A percentile compares a stretch with the other conserved stretches of the same genome.
These are phyloP conservation scores for Adelphocoris suturalis DNA, from an alignment of 2,888 invertebrate genomes.

Conservation along the genomic window DNA sequence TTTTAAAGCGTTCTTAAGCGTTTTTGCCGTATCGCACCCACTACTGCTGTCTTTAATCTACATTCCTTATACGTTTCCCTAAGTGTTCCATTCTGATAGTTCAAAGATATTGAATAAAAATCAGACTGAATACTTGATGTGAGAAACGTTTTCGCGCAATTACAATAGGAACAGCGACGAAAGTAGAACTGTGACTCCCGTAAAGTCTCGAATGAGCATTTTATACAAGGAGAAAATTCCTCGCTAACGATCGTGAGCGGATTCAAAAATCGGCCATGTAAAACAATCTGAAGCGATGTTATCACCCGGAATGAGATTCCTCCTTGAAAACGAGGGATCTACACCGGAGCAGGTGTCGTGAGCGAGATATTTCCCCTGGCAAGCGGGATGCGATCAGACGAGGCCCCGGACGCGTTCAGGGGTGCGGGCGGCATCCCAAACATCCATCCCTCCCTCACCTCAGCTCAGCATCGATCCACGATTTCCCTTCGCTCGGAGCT, in stretches of 20 bases:
- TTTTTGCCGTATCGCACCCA: too few relatives aligned
- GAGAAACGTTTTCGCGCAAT: too few relatives aligned
- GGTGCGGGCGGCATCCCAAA: not conserved
- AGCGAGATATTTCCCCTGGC: not conserved
- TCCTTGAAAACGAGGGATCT: not conserved
- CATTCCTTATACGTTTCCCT: too few relatives aligned
- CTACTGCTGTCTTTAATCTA: too few relatives aligned
- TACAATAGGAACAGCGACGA: too few relatives aligned
- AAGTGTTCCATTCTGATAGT: too few relatives aligned
- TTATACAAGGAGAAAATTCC: not conserved
- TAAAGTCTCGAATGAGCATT: not conserved
- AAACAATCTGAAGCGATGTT: not conserved
- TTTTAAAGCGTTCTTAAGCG: too few relatives aligned
- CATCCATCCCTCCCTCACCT: not conserved
- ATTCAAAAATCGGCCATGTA: not conserved
- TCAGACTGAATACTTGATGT: too few relatives aligned
- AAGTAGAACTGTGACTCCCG: too few relatives aligned
- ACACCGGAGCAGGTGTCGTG: not conserved
- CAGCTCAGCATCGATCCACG: not conserved
- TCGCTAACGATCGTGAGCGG: not conserved
- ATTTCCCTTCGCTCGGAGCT: not conserved
- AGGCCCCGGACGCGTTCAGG: not conserved
- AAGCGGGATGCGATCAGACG: slow-evolving; percentile 5
- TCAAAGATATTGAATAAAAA: too few relatives aligned
- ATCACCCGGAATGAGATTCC: not conserved